Conservation (phyloP, 2,797 vertebrate genomes). For the Phrynocephalus vlangalii region DNA sequence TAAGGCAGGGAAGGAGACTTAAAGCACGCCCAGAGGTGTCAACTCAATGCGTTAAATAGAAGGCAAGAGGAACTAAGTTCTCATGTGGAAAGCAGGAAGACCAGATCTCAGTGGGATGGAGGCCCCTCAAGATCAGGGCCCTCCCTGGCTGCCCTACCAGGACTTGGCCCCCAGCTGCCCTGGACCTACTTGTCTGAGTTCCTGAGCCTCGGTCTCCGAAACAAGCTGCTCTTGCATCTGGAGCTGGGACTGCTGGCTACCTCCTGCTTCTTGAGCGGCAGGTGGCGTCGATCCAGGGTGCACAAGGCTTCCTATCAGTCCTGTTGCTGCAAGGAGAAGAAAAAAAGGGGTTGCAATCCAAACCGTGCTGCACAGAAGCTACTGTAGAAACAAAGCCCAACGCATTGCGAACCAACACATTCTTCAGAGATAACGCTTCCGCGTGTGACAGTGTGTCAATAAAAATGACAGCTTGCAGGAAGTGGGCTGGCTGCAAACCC, state of each 20-base stretch:
- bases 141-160: too few species aligned
- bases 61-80: neutral
- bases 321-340: slow-evolving; percentile 72
- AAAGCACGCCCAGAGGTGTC: too few species aligned
- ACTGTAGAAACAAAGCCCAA: too few species aligned
- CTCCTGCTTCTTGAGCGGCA: slow-evolving; percentile 69
- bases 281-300: slow-evolving; percentile 68
- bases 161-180: neutral
- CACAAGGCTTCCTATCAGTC: slow-evolving; percentile 74
- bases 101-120: neutral
- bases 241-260: slow-evolving; percentile 78
- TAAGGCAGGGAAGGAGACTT: too few species aligned
- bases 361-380: neutral
- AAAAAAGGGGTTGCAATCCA: neutral
- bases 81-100: neutral
- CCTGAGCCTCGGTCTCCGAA: slow-evolving; percentile 87
- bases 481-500: too few species aligned
- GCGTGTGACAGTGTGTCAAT: too few species aligned
- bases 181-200: slow-evolving; percentile 89
- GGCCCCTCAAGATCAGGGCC: accelerated
- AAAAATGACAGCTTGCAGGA: neutral
- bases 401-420: neutral
- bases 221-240: slow-evolving; percentile 82
- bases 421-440: neutral
- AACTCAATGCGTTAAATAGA: too few species aligned